Evolutionary conservation across 2,888 invertebrate species (phyloP), one percentile per base, ranked within the genome.

Genomic region (Rhagonycha lutea): DNA sequence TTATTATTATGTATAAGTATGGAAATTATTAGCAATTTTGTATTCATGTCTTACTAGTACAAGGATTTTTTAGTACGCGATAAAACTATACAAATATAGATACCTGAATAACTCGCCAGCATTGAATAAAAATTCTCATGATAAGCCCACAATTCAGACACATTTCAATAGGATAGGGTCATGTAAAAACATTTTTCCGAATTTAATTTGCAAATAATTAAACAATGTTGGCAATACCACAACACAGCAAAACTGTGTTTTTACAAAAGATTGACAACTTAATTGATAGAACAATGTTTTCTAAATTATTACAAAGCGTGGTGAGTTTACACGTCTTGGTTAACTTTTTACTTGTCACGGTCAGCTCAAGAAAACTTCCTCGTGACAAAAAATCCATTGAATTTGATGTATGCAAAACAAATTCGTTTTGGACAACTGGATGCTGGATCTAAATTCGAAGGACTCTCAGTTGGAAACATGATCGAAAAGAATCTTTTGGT

Each of bases 31-130:
- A 61, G 61, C 68, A 72, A 72, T 72, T 75, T 65, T 14, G 29
- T 75, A 72, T 72, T 72, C 75, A 69, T 28, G 62, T 67, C 68
- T 71, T 72, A 72, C 71, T 71, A 68, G 75, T 71, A 71, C 75
- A 75, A 75, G 72, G 75, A 71, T 75, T 74, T 74, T 70, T 74
- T 60, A 23, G 68, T 24, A 65, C 23, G 26, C 26, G 63, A 65
- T 65, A 65, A 26, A 65, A 65, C 63, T 65, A 24, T 65, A 24
- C 14, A 61, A 67, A 9, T 61, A 24, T 60, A 68, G 60, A 68
- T 68, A 29, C 65, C 14, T n/a, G 65, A 60, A 72, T 70, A 70
- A 47, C 63, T 63, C 14, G 32, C 65, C 12, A 47, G 32, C 29
- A 72, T 72, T 72, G 68, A 72, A 72, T 72, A 61, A 68, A 72